Percentiles rank a stretch among this genome's conserved stretches.
phyloP scores from a whole-genome alignment of 2,797 vertebrate species.

The Siniperca undulata region DNA sequence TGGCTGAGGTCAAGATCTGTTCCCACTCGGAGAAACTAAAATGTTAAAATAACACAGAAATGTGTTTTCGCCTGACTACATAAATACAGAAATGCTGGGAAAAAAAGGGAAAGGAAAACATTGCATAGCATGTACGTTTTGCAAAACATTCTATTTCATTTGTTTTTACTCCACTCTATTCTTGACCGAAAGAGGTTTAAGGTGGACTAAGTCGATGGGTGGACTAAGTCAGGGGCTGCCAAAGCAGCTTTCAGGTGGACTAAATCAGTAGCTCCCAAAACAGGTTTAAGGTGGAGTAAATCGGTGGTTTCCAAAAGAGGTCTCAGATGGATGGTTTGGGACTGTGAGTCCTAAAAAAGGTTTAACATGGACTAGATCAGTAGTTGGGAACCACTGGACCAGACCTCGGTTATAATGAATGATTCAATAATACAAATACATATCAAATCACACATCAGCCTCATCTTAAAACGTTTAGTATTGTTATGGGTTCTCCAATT shows the following conservation, averaged over 20 bases:
- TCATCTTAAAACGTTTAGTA: not conserved
- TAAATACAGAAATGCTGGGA: not conserved
- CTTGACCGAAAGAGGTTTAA: not conserved
- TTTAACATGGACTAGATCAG: not conserved
- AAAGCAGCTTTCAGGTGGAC: not conserved
- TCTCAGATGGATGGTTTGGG: not conserved
- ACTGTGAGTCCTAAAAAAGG: not conserved
- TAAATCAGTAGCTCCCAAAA: not conserved
- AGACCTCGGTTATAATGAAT: conserved; percentile 3
- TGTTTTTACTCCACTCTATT: not conserved
- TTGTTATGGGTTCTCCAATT: conserved; percentile 21
- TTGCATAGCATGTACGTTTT: not conserved
- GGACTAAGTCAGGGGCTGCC: not conserved
- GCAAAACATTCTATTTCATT: not conserved
- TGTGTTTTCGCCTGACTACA: conserved; percentile 26
- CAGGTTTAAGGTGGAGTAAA: not conserved
- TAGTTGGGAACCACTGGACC: too few species aligned
- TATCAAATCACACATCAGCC: not conserved
- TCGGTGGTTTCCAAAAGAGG: not conserved
- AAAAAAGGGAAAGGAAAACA: not conserved
- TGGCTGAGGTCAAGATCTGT: conserved; percentile 44
- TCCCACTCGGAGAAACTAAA: conserved; percentile 24
- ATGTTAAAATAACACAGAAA: conserved; percentile 13
- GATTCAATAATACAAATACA: conserved; percentile 26
- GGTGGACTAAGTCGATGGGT: too few species aligned